Evolutionary conservation across 2,888 invertebrate species (phyloP).

Genomic region (Lottia gigantea): DNA sequence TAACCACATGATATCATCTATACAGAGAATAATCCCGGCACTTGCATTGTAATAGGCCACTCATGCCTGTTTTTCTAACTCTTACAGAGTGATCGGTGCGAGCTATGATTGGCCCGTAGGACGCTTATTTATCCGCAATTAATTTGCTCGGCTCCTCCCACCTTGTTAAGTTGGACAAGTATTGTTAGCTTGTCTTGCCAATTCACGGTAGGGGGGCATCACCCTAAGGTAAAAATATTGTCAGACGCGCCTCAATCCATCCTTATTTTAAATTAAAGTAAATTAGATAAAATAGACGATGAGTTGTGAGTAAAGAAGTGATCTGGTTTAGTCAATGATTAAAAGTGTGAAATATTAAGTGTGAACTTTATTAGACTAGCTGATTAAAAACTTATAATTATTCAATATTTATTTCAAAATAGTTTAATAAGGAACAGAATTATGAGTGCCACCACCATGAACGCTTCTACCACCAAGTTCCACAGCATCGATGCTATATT

Average conservation of each 20-base stretch:
- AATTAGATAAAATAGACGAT: slow-evolving; percentile 21
- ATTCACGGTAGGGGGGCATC: slow-evolving; percentile 26
- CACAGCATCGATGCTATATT: slow-evolving; percentile 55
- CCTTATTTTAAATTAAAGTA: slow-evolving; percentile 29
- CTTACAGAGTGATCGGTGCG: not conserved
- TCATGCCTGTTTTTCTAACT: slow-evolving; percentile 6
- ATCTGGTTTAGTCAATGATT: too few species aligned
- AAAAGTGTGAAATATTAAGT: too few species aligned
- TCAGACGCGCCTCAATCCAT: slow-evolving; percentile 24
- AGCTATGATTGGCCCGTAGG: slow-evolving; percentile 15
- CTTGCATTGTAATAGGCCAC: not conserved
- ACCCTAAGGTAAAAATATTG: slow-evolving; percentile 26
- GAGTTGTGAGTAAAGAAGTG: not conserved
- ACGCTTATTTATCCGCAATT: slow-evolving; percentile 32
- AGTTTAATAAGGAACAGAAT: too few species aligned
- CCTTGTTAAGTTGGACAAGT: slow-evolving; percentile 29
- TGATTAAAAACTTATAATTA: too few species aligned
- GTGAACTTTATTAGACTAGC: too few species aligned
- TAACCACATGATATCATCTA: not conserved
- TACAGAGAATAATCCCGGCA: not conserved
- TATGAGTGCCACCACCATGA: slow-evolving; percentile 25
- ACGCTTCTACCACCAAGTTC: slow-evolving; percentile 32
- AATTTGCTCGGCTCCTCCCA: slow-evolving; percentile 34
- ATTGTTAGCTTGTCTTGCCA: slow-evolving; percentile 28
- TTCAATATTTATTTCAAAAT: too few species aligned